phyloP scores from a whole-genome alignment of 2,113 vertebrate genomes.

The Hemibagrus wyckioides region DNA sequence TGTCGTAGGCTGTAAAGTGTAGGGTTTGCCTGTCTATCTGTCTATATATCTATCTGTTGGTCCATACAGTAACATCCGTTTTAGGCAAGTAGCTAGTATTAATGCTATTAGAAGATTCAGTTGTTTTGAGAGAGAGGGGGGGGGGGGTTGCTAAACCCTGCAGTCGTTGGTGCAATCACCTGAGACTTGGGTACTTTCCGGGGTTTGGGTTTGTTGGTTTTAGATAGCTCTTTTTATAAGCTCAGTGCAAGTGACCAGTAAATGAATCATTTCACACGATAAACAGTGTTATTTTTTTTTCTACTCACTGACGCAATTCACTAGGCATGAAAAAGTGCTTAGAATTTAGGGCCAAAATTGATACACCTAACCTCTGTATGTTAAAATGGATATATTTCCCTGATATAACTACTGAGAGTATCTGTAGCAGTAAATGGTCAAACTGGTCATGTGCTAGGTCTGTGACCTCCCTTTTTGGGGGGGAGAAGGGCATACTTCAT shows the following conservation, averaged over 20 bases:
- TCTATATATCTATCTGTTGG: not conserved
- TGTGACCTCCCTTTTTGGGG: not conserved
- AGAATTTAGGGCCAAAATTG: not conserved
- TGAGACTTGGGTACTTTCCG: conserved; percentile 64
- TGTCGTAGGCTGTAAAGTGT: not conserved
- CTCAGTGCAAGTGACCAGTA: not conserved
- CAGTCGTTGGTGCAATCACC: not conserved
- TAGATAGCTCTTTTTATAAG: not conserved
- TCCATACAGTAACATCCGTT: not conserved
- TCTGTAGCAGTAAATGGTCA: not conserved
- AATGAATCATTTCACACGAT: not conserved
- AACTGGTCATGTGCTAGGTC: not conserved
- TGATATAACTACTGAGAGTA: not conserved
- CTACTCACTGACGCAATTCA: not conserved
- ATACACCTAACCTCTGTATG: not conserved
- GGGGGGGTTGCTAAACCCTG: too few species aligned
- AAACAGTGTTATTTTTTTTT: not conserved
- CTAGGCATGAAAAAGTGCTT: not conserved
- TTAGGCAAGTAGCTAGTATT: not conserved
- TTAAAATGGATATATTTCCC: not conserved
- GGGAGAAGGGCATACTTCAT: not conserved
- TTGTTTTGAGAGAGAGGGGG: not conserved
- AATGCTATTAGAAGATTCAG: not conserved
- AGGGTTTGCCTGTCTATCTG: not conserved
- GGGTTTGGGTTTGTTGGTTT: too few species aligned